Base-by-base conservation (phyloP, 2,888 invertebrate species). In the Eugnorisma glareosa region DNA sequence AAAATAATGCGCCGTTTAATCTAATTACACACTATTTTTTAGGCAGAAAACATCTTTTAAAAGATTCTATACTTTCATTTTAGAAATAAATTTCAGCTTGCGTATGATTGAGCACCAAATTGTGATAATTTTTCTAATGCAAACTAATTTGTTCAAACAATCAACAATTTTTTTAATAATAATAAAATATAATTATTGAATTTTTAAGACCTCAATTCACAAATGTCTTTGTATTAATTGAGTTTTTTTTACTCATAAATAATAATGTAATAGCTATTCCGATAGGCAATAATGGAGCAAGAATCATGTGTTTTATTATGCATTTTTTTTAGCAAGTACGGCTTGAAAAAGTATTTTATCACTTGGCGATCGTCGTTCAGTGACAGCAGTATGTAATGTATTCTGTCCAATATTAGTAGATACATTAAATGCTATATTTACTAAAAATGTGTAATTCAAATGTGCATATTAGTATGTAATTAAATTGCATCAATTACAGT, bases 21-120 rank as follows among this genome's bases (percentile, higher is more conserved):
- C 72, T 81, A 75, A 74, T 81, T 83, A 83, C 72, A 86, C 74
- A 68, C 73, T 81, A 70, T 77, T 67, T 68, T 54, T 79, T 73
- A 67, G 31, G 35, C 73, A 79, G 63, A 79, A 43, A 67, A 75
- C 70, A 79, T 67, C 1, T 61, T 69, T 82, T 24, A 57, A 66
- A 75, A 61, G 40, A 75, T 70, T 63, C 15, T 61, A 51, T 61
- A n/a, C 54, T 37, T 59, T 67, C 40, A 64, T 54, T 45, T 54
- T 45, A 59, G 11, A 73, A 51, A n/a, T 69, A 78, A 18, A 82
- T 70, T 69, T 74, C 31, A 48, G 68, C 24, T 79, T 77, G 74
- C 73, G 51, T 77, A 51, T 77, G 72, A 66, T 75, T 84, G 86
- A 87, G 88, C 89, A 85, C 86, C 86, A 82, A 75, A 71, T 45